Evolutionary conservation across 2,888 invertebrate genomes (phyloP).

Genomic region (Seladonia tumulorum): DNA sequence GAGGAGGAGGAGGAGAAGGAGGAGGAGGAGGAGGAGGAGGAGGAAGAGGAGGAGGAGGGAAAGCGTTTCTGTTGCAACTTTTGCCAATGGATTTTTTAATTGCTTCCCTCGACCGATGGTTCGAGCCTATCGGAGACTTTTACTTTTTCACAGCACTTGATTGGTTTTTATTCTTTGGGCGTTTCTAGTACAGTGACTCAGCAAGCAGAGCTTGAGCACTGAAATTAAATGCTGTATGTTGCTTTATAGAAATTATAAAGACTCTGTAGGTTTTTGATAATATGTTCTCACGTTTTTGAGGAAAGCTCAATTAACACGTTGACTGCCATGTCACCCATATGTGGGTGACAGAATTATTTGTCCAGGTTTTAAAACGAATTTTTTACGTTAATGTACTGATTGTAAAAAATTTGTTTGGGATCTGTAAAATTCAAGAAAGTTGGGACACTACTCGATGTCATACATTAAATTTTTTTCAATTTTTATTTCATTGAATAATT

Average conservation of each 20-base stretch:
- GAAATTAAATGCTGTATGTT: not conserved
- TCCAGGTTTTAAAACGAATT: no score
- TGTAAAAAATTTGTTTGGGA: no score
- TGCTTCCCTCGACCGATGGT: slow-evolving; percentile 35
- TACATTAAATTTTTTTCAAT: no score
- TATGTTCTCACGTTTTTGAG: no score
- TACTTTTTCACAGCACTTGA: not conserved
- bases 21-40: no score
- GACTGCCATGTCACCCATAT: no score
- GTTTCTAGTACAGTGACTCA: not conserved
- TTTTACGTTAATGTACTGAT: no score
- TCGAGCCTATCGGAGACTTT: not conserved
- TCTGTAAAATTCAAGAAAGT: no score
- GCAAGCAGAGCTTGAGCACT: not conserved
- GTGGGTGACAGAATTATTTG: no score
- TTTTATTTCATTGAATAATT: no score
- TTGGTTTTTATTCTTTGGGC: not conserved
- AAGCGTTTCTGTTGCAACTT: slow-evolving; percentile 26
- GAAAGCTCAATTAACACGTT: not conserved
- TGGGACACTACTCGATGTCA: no score
- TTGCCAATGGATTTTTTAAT: slow-evolving; percentile 44
- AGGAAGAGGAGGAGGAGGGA: no score
- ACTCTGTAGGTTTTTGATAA: not conserved
- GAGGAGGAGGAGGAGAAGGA: not conserved
- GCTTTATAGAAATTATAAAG: not conserved